phyloP scores from a whole-genome alignment of 1,140 invertebrate genomes.

The Chironomus tepperi region DNA sequence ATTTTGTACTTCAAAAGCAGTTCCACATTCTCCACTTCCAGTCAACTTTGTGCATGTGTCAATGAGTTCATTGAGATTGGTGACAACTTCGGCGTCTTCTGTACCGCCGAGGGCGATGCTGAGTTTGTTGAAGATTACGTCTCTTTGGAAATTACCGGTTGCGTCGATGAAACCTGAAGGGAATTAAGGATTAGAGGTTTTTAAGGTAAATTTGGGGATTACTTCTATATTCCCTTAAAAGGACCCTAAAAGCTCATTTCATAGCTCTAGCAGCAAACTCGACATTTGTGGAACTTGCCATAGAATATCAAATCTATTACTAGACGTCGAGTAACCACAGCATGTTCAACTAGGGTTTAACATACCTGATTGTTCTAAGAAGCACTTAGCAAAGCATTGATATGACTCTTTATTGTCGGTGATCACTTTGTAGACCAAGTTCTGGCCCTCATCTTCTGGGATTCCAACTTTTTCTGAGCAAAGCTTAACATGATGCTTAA shows the following conservation, averaged over 20 bases:
- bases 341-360: too few relatives aligned
- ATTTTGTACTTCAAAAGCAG: not conserved
- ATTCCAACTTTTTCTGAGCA: not conserved
- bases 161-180: not conserved
- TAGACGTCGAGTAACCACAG: too few relatives aligned
- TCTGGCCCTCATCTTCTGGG: too few relatives aligned
- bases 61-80: not conserved
- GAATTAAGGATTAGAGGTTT: not conserved
- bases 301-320: too few relatives aligned
- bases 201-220: not conserved
- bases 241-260: too few relatives aligned
- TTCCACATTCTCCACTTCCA: not conserved
- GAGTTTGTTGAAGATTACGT: not conserved
- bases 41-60: not conserved
- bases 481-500: not conserved
- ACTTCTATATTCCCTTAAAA: too few relatives aligned
- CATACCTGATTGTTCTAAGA: not conserved
- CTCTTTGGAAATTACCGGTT: not conserved
- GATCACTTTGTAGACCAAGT: not conserved
- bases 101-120: not conserved
- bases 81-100: not conserved
- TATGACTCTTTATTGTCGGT: not conserved
- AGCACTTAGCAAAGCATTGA: conserved; percentile 13
- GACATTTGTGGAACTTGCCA: too few relatives aligned
- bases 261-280: too few relatives aligned